These are phyloP conservation scores for Schlechtendalia chinensis DNA, from an alignment of 1,140 invertebrate genomes.

Conservation along the genomic window DNA sequence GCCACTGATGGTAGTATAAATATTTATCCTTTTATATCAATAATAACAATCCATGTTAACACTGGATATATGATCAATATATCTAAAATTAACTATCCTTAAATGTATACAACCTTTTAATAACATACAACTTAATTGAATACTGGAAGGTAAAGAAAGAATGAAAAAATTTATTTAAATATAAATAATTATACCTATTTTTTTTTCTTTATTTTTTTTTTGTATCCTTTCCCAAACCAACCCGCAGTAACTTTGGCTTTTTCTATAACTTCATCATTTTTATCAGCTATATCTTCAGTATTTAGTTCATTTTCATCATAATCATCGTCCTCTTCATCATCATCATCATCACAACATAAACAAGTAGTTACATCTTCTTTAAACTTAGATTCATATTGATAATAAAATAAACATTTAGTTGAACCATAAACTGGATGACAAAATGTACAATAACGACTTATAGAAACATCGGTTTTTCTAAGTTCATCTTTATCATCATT, in stretches of 20 bases:
- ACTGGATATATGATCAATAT: not conserved
- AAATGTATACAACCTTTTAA: slow-evolving; percentile 19
- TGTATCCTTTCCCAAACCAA: slow-evolving; percentile 66
- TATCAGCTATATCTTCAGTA: slow-evolving; percentile 23
- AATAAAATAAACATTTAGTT: slow-evolving; percentile 61
- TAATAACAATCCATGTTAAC: not conserved
- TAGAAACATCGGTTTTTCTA: slow-evolving; percentile 45
- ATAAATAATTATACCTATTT: slow-evolving; percentile 54
- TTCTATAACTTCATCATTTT: slow-evolving; percentile 54
- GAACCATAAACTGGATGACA: slow-evolving; percentile 61
- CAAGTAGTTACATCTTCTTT: slow-evolving; percentile 19
- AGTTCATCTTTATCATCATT: slow-evolving; percentile 40
- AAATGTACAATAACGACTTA: slow-evolving; percentile 57
- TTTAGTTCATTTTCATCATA: slow-evolving; percentile 50
- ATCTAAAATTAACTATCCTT: not conserved
- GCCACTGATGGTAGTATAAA: not conserved
- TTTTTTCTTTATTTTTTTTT: slow-evolving; percentile 60
- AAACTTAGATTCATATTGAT: slow-evolving; percentile 53
- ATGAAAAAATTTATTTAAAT: slow-evolving; percentile 1
- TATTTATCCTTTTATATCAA: not conserved
- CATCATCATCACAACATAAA: slow-evolving; percentile 50
- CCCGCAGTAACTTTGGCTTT: slow-evolving; percentile 61
- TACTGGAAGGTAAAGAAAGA: slow-evolving; percentile 30
- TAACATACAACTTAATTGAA: slow-evolving; percentile 24
- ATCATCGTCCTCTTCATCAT: slow-evolving; percentile 50